Conservation (phyloP, 2,113 vertebrate species). For the Vombatus ursinus region DNA sequence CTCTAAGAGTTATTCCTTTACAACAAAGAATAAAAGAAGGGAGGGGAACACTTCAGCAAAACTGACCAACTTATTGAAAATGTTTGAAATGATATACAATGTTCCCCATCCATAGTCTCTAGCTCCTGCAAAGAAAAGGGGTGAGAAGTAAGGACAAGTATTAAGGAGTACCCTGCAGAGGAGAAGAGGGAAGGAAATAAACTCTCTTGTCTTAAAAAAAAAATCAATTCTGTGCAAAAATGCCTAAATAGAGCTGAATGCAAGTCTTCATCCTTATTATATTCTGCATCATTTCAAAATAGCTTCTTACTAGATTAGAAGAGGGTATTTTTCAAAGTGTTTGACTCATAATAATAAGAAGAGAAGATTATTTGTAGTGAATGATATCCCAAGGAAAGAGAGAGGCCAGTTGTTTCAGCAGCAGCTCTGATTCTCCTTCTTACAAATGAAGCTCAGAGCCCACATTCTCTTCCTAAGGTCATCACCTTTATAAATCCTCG, state of each 20-base stretch:
- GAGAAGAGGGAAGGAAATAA: neutral
- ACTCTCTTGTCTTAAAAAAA: neutral
- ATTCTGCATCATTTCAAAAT: neutral
- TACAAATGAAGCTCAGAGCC: slow-evolving; percentile 50
- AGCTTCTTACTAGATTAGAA: slow-evolving; percentile 3
- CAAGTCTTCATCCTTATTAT: neutral
- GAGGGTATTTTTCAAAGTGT: neutral
- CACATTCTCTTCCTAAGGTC: slow-evolving; percentile 60
- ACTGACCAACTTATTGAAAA: neutral
- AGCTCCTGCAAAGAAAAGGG: neutral
- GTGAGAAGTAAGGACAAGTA: neutral
- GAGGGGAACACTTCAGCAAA: neutral
- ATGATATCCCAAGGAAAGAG: slow-evolving; percentile 63
- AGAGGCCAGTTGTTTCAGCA: slow-evolving; percentile 44
- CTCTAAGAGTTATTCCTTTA: neutral
- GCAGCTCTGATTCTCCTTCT: slow-evolving; percentile 50
- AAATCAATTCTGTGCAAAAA: neutral
- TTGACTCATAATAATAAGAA: slow-evolving; percentile 53
- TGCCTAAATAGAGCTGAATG: neutral
- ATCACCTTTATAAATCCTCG: slow-evolving; percentile 62
- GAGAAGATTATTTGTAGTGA: slow-evolving; percentile 38
- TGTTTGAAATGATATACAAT: neutral
- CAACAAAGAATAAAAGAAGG: neutral
- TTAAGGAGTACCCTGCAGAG: neutral
- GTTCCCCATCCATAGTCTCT: neutral